Percentiles rank a stretch among this genome's conserved stretches.
phyloP scores from a whole-genome alignment of 2,797 vertebrate species.

The Scarus forsteni region DNA sequence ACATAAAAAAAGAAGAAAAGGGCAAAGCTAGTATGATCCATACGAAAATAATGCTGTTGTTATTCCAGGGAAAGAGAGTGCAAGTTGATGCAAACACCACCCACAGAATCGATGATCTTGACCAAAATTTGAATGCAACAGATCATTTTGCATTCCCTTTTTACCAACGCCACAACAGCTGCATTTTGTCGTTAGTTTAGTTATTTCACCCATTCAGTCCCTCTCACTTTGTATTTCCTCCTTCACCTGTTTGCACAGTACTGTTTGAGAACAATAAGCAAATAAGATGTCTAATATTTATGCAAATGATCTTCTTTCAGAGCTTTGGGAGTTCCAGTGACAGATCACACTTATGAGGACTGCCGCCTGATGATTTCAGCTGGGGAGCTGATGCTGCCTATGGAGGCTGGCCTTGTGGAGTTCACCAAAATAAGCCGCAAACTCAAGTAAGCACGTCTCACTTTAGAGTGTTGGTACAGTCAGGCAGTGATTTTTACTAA shows the following conservation, averaged over 20 bases:
- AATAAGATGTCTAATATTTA: background rate
- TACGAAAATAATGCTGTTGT: slow-evolving; percentile 2
- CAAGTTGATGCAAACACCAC: slow-evolving; percentile 2
- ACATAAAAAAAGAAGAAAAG: slow-evolving; percentile 1
- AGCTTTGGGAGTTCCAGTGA: slow-evolving; percentile 89
- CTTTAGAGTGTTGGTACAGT: background rate
- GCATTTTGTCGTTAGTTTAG: background rate
- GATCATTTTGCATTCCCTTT: background rate
- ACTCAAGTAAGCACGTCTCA: slow-evolving; percentile 86
- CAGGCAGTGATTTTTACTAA: background rate
- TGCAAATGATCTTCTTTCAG: slow-evolving; percentile 71
- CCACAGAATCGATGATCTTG: background rate
- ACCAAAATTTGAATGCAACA: background rate
- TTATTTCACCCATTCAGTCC: background rate
- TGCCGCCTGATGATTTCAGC: slow-evolving; percentile 98
- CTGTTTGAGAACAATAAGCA: background rate
- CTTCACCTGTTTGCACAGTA: background rate
- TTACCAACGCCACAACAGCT: background rate
- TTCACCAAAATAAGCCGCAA: slow-evolving; percentile 98
- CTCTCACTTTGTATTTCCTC: background rate
- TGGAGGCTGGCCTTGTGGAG: slow-evolving; percentile 98
- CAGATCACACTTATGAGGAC: slow-evolving; percentile 98
- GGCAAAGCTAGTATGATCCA: background rate
- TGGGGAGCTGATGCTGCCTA: slow-evolving; percentile 94
- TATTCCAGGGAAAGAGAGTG: background rate